phyloP scores from a whole-genome alignment of 2,888 invertebrate species.

The Drosophila dives region DNA sequence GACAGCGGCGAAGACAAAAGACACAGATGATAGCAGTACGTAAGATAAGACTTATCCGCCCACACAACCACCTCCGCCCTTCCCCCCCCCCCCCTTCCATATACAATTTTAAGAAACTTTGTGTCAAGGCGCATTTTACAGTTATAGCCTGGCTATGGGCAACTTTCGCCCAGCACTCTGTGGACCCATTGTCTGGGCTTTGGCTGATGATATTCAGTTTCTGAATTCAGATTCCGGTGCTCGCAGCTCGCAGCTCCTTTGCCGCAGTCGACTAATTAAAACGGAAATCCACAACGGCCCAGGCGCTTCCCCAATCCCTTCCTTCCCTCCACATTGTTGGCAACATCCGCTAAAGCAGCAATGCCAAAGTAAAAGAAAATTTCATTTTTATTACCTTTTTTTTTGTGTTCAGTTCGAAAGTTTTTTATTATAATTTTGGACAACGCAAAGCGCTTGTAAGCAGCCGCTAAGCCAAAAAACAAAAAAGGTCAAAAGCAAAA shows the following conservation, averaged over 20 bases:
- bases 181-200: conserved; percentile 53
- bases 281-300: conserved; percentile 77
- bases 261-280: conserved; percentile 76
- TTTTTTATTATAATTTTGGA: conserved; percentile 65
- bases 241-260: conserved; percentile 13
- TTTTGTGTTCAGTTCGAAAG: conserved; percentile 29
- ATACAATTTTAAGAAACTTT: conserved; percentile 57
- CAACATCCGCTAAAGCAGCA: conserved; percentile 72
- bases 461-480: conserved; percentile 63
- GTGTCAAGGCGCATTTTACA: conserved; percentile 78
- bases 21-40: conserved; percentile 37
- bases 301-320: conserved; percentile 8
- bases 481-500: conserved; percentile 1
- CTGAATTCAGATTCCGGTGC: conserved; percentile 59
- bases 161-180: conserved; percentile 68
- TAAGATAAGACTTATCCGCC: conserved; percentile 42
- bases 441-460: conserved; percentile 72
- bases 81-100: neutral
- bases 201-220: conserved; percentile 46
- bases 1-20: conserved; percentile 36
- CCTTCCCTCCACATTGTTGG: neutral
- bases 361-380: conserved; percentile 73
- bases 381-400: conserved; percentile 65
- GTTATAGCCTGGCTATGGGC: conserved; percentile 71
- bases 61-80: neutral